Evolutionary conservation across 2,888 invertebrate species (phyloP).

Genomic region (Zygaena filipendulae): DNA sequence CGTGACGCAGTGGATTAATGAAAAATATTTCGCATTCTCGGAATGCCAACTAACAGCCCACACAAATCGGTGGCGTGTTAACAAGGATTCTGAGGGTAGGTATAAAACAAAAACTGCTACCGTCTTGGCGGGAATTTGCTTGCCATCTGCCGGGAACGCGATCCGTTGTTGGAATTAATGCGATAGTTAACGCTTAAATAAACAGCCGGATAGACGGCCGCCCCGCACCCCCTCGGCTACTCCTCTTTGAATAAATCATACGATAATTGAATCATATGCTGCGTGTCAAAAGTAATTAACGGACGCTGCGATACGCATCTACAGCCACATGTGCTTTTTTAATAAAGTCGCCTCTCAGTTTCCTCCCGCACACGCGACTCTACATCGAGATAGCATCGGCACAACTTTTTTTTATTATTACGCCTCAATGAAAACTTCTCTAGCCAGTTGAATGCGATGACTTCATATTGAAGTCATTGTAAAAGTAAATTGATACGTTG

Average conservation of each 20-base stretch:
- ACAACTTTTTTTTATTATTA: slow-evolving; percentile 53
- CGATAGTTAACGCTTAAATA: slow-evolving; percentile 58
- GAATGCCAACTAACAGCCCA: no score
- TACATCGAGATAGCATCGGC: slow-evolving; percentile 58
- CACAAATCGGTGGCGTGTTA: slow-evolving; percentile 49
- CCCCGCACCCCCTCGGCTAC: slow-evolving; percentile 38
- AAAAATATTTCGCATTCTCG: no score
- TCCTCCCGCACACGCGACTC: slow-evolving; percentile 55
- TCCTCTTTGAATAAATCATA: slow-evolving; percentile 58
- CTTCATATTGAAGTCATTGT: slow-evolving; percentile 61
- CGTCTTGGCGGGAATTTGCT: slow-evolving; percentile 44
- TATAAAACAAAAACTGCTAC: slow-evolving; percentile 35
- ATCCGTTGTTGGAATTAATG: slow-evolving; percentile 44
- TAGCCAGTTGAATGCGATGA: slow-evolving; percentile 38
- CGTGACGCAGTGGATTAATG: no score
- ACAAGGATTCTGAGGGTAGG: slow-evolving; percentile 25
- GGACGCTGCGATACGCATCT: slow-evolving; percentile 63
- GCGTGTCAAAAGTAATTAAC: slow-evolving; percentile 68
- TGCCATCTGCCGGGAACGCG: slow-evolving; percentile 50
- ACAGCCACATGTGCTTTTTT: slow-evolving; percentile 63
- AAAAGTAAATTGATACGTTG: slow-evolving; percentile 50
- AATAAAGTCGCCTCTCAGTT: slow-evolving; percentile 53
- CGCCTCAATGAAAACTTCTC: slow-evolving; percentile 50
- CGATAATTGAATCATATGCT: slow-evolving; percentile 69
- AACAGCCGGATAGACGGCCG: slow-evolving; percentile 32